A percentile compares a stretch with the other conserved stretches of the same genome.
These are phyloP conservation scores for Tridacna gigas DNA, from an alignment of 2,888 invertebrate species.

Conservation along the genomic window DNA sequence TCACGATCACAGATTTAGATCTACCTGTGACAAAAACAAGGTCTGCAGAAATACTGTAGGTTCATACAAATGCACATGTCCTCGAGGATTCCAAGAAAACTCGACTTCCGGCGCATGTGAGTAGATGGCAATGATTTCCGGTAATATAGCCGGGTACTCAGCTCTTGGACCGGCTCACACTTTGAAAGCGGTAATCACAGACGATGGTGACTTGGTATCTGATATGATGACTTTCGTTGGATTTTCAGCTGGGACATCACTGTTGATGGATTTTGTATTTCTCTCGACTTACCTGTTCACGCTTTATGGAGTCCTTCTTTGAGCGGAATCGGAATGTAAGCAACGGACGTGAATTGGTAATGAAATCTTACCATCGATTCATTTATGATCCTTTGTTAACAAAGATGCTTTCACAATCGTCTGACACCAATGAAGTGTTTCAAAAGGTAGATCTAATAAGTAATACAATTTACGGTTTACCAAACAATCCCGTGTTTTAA, in stretches of 20 bases:
- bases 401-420: too few species aligned
- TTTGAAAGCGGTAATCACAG: background rate
- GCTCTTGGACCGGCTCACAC: background rate
- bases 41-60: constrained; percentile 72
- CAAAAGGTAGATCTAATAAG: too few species aligned
- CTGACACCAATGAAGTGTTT: too few species aligned
- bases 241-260: background rate
- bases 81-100: constrained; percentile 64
- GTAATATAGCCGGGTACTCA: background rate
- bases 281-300: too few species aligned
- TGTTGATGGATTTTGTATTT: too few species aligned
- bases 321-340: too few species aligned
- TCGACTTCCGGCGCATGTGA: constrained; percentile 54
- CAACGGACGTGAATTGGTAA: too few species aligned
- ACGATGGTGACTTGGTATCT: background rate
- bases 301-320: too few species aligned
- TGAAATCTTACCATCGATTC: too few species aligned
- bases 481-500: too few species aligned
- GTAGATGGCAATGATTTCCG: constrained; percentile 26
- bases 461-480: too few species aligned
- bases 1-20: constrained; percentile 38
- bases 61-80: constrained; percentile 71
- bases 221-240: constrained; percentile 15
- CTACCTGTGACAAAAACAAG: constrained; percentile 54
- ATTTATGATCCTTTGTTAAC: too few species aligned